Evolutionary conservation across 1,140 invertebrate species (phyloP).

Genomic region (Brachionus koreanus): DNA sequence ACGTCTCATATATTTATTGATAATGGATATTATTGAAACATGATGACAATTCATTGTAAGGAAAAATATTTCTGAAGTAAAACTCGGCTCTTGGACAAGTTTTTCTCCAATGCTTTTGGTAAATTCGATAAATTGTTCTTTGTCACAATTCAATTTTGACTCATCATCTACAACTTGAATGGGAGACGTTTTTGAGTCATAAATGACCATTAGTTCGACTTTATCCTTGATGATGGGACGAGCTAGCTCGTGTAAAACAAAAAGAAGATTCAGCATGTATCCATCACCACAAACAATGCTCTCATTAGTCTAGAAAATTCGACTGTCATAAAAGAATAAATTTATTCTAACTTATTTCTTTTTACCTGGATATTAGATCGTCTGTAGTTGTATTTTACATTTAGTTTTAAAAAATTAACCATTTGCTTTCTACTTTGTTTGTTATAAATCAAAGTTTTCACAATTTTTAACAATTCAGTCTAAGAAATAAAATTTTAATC

Average conservation of each 20-base stretch:
- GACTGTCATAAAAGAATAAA: background rate
- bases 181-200: background rate
- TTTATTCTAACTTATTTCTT: background rate
- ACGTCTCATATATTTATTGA: constrained; percentile 79
- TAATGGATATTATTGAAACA: constrained; percentile 77
- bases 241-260: constrained; percentile 79
- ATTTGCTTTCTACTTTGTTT: constrained; percentile 28
- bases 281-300: constrained; percentile 79
- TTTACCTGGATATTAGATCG: constrained; percentile 32
- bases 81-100: constrained; percentile 73
- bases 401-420: constrained; percentile 21
- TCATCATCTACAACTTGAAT: constrained; percentile 15
- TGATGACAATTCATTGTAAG: constrained; percentile 88
- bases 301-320: constrained; percentile 66
- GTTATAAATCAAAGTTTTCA: constrained; percentile 36
- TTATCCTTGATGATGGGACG: constrained; percentile 68
- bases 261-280: constrained; percentile 86
- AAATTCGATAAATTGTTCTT: constrained; percentile 12
- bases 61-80: constrained; percentile 94
- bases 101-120: background rate
- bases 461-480: background rate
- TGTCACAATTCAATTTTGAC: constrained; percentile 19
- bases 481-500: background rate
- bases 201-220: constrained; percentile 48
- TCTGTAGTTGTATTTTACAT: background rate